These are phyloP conservation scores for Stenopsyche tienmushanensis DNA, from an alignment of 1,140 invertebrate genomes.

Conservation along the genomic window DNA sequence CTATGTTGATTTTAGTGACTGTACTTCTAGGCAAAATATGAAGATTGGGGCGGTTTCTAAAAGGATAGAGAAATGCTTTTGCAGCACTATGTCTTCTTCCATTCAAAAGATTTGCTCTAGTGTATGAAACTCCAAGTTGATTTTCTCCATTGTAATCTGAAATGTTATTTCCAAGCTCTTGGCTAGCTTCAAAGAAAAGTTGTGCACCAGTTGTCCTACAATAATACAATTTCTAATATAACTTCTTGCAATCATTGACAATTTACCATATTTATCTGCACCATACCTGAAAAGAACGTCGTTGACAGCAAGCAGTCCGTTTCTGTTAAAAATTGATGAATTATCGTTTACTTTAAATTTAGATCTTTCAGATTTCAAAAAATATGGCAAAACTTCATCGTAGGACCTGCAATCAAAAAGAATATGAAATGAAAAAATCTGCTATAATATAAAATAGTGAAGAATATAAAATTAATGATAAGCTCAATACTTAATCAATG, in stretches of 20 bases:
- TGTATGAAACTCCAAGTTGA: slow-evolving; percentile 63
- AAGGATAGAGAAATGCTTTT: slow-evolving; percentile 59
- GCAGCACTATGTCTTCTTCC: slow-evolving; percentile 57
- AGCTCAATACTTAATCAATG: too few relatives aligned
- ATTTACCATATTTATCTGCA: too few relatives aligned
- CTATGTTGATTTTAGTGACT: slow-evolving; percentile 65
- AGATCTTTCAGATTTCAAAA: slow-evolving; percentile 60
- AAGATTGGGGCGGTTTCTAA: slow-evolving; percentile 63
- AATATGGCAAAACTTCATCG: slow-evolving; percentile 68
- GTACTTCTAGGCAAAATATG: slow-evolving; percentile 58
- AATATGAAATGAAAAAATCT: too few relatives aligned
- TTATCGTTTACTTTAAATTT: slow-evolving; percentile 52
- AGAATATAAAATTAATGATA: too few relatives aligned
- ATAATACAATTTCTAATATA: slow-evolving; percentile 28
- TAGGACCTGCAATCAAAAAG: too few relatives aligned
- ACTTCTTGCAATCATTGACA: not conserved
- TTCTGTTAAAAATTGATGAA: slow-evolving; percentile 57
- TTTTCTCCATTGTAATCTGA: slow-evolving; percentile 66
- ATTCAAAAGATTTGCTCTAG: slow-evolving; percentile 62
- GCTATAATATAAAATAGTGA: too few relatives aligned
- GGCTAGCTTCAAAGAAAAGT: slow-evolving; percentile 64
- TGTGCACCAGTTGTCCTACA: slow-evolving; percentile 55
- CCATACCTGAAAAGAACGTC: too few relatives aligned
- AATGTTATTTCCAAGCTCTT: slow-evolving; percentile 57
- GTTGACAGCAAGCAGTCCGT: slow-evolving; percentile 58